These are phyloP conservation scores for Bufo bufo DNA, from an alignment of 2,113 vertebrate genomes.

Conservation along the genomic window DNA sequence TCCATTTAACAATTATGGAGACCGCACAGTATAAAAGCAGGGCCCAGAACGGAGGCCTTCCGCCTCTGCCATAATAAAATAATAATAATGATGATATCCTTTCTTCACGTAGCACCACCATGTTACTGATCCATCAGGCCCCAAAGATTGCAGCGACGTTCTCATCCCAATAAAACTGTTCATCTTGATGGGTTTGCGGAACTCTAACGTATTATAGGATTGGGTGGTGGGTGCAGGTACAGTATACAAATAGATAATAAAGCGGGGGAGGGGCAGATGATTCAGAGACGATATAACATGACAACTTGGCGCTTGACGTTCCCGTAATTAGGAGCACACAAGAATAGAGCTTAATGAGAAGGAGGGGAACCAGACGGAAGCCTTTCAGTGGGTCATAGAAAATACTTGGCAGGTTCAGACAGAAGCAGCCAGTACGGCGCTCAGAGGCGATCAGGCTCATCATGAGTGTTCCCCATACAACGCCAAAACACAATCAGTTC, in stretches of 20 bases:
- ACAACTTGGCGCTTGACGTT: conserved; percentile 29
- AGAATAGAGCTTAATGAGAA: conserved; percentile 43
- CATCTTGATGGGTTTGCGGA: too few species aligned
- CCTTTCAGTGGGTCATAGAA: conserved; percentile 15
- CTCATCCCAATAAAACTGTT: too few species aligned
- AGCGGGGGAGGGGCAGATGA: not conserved
- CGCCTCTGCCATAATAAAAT: not conserved
- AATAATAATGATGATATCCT: not conserved
- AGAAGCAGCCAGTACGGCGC: not conserved
- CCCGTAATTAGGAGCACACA: conserved; percentile 27
- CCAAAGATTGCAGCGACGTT: not conserved
- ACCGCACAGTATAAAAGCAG: not conserved
- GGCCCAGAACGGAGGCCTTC: not conserved
- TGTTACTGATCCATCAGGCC: not conserved
- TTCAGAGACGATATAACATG: conserved; percentile 1
- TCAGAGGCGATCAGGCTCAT: not conserved
- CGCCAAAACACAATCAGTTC: not conserved
- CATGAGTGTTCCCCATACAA: not conserved
- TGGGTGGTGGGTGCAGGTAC: not conserved
- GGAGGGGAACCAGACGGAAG: conserved; percentile 23
- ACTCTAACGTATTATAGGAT: too few species aligned
- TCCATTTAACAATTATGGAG: not conserved
- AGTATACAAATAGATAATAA: conserved; percentile 20
- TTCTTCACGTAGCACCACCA: not conserved
- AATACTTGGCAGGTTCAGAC: conserved; percentile 26